Conservation (phyloP, 2,888 invertebrate genomes). For the Aphodius sticticus region DNA sequence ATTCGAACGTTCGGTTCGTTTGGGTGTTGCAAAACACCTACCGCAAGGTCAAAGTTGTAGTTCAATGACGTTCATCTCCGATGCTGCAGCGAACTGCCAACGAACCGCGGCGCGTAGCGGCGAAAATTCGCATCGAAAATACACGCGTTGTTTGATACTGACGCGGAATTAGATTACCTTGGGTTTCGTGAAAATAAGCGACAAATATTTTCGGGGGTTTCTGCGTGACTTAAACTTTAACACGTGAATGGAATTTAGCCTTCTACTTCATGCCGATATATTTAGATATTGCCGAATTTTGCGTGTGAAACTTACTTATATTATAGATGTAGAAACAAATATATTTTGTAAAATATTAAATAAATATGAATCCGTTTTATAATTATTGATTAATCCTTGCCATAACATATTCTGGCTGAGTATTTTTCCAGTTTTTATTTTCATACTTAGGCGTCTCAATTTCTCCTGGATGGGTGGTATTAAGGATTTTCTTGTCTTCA, state of each 20-base stretch:
- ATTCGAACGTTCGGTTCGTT: not conserved
- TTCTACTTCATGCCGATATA: not conserved
- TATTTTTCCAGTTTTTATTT: no score
- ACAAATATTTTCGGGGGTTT: not conserved
- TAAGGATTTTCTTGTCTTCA: no score
- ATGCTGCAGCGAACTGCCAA: not conserved
- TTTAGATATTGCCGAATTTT: not conserved
- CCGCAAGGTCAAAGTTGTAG: constrained; percentile 4
- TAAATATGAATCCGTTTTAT: no score
- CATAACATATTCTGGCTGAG: no score
- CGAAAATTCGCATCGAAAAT: not conserved
- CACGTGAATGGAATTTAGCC: not conserved
- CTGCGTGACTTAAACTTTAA: not conserved
- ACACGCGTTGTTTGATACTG: not conserved
- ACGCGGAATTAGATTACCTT: not conserved
- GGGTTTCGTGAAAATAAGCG: not conserved
- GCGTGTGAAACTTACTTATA: no score
- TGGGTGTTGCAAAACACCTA: not conserved
- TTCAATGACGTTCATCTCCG: not conserved
- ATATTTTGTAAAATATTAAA: no score
- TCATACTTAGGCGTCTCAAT: no score
- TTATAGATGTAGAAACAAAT: no score
- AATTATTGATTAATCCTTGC: no score
- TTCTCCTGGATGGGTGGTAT: no score
- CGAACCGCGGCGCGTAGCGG: not conserved